Base-by-base conservation (phyloP, 1,140 invertebrate species). In the Pseudomyrmex sp. region DNA sequence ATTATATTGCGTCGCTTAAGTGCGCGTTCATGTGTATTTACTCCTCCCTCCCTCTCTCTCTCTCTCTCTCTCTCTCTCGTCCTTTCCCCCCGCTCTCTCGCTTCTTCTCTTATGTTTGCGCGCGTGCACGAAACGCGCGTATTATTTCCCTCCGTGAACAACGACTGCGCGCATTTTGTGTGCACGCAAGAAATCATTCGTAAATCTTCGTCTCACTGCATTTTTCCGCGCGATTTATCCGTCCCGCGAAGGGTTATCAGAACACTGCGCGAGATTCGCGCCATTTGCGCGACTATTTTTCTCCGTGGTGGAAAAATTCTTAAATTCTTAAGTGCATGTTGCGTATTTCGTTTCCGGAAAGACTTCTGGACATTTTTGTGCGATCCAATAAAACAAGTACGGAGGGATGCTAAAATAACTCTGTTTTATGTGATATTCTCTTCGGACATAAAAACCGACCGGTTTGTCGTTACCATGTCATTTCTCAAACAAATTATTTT, bases 1-100 rank as follows among this genome's bases (percentile, higher is more conserved):
- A 91, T 91, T 35, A 35, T 91, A 91, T 92, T 91, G 88, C 90
- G 87, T 86, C 66, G 87, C 84, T 86, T 90, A 89, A 90, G 88
- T 89, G 90, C 77, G 85, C 63, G 87, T 86, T 87, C 88, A 88
- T 83, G 84, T 89, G 84, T 63, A 77, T 84, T 73, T 73, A 69
- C 52, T 58, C 61, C 66, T 66, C 23, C 10, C 23, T 44, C 12
- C 9, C 46, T 2, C 13, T 15, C 59, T 23, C 58, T 50, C 35
- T n/a, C n/a, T n/a, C 44, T n/a, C 50, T 20, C 12, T 13, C 46
- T 2, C 13, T 15, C 59, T 23, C 58, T 50, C 35, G 44, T 48
- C 56, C 56, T 62, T 44, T 59, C 1, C 23, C 18, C 15, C 54
- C n/a, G 7, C 74, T 56, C 84, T 59, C 63, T 46, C 48, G 12